These are phyloP conservation scores for Centroberyx gerrardi DNA, from an alignment of 2,797 vertebrate genomes.

Conservation along the genomic window DNA sequence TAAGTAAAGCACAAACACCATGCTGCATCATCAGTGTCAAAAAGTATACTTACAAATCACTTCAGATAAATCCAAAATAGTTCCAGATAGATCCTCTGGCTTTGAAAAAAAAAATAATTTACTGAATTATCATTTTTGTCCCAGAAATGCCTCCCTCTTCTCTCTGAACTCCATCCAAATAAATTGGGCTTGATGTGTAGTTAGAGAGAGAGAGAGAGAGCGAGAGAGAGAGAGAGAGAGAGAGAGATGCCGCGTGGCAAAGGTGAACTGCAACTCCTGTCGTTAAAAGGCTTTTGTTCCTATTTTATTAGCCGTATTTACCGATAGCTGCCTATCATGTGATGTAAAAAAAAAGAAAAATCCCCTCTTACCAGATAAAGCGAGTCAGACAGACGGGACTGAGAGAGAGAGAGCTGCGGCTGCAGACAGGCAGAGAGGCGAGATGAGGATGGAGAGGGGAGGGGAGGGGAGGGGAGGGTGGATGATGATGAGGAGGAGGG, in stretches of 20 bases:
- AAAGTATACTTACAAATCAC: constrained; percentile 33
- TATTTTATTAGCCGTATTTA: not conserved
- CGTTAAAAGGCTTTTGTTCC: not conserved
- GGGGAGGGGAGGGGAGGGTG: constrained; percentile 33
- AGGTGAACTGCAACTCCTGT: not conserved
- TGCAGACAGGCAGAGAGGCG: constrained; percentile 47
- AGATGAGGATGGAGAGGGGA: constrained; percentile 42
- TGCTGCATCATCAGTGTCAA: not conserved
- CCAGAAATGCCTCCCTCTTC: constrained; percentile 12
- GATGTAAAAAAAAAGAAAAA: constrained; percentile 24
- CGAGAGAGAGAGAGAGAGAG: constrained; percentile 16
- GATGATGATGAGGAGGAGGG: constrained; percentile 56
- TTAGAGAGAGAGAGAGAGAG: constrained; percentile 4
- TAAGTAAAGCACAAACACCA: not conserved
- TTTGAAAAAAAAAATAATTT: not conserved
- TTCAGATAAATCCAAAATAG: constrained; percentile 11
- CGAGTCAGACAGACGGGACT: constrained; percentile 48
- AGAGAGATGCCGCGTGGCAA: not conserved
- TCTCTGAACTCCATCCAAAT: constrained; percentile 19
- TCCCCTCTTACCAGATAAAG: constrained; percentile 61
- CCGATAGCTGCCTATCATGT: not conserved
- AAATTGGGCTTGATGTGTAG: not conserved
- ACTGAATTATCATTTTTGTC: not conserved
- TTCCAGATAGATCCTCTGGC: not conserved
- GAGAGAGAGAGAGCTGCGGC: constrained; percentile 55